These are phyloP conservation scores for Drosophila bocki DNA, from an alignment of 1,140 invertebrate genomes.

Conservation along the genomic window DNA sequence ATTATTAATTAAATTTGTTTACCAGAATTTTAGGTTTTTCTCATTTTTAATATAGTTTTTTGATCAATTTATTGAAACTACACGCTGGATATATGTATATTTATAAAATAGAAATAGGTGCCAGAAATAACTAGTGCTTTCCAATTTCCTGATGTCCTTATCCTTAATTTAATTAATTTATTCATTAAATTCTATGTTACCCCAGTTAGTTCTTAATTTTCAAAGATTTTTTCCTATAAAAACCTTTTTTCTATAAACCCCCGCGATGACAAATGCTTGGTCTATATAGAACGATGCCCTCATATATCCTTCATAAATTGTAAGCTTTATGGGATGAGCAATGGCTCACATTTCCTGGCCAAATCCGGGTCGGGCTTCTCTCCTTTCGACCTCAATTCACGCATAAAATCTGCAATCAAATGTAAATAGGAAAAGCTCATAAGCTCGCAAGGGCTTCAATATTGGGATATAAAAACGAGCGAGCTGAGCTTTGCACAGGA, in stretches of 20 bases:
- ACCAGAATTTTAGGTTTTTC: no score
- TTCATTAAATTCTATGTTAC: not conserved
- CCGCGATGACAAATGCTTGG: constrained; percentile 16
- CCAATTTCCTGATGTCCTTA: no score
- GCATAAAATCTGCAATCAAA: constrained; percentile 76
- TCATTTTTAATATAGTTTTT: no score
- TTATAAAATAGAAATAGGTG: no score
- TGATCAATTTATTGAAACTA: no score
- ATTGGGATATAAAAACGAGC: constrained; percentile 49
- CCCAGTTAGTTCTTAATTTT: not conserved
- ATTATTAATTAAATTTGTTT: no score
- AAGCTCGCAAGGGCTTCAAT: constrained; percentile 52
- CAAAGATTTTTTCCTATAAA: not conserved
- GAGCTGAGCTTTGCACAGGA: constrained; percentile 54
- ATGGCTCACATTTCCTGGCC: constrained; percentile 44
- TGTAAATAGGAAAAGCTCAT: constrained; percentile 75
- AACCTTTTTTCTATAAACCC: not conserved
- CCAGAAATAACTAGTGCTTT: no score
- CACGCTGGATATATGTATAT: no score
- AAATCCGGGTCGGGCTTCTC: constrained; percentile 21
- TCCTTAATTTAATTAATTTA: not conserved
- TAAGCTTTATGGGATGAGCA: constrained; percentile 37
- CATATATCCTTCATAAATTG: constrained; percentile 43
- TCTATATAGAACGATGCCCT: constrained; percentile 8
- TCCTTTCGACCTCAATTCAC: constrained; percentile 40